Percentiles rank a stretch among this genome's conserved stretches.
Conservation (phyloP, 2,797 vertebrate species). For the Muscicapa striata region DNA sequence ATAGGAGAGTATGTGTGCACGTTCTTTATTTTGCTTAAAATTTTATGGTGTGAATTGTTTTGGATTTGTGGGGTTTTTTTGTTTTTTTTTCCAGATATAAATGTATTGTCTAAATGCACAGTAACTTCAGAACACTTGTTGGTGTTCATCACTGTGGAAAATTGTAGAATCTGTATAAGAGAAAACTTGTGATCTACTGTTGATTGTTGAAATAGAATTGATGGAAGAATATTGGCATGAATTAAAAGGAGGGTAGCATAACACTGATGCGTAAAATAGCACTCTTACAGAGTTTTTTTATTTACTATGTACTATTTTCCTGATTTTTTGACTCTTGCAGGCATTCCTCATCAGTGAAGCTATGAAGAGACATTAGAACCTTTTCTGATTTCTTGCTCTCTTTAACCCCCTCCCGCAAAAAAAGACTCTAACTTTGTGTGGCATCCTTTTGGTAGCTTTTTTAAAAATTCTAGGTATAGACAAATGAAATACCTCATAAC, state of each 20-base stretch:
- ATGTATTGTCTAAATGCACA: background rate
- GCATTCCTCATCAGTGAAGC: background rate
- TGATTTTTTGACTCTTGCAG: background rate
- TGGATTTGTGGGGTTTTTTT: background rate
- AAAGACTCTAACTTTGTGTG: too few relatives aligned
- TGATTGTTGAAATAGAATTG: background rate
- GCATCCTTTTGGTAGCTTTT: background rate
- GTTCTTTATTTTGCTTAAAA: background rate
- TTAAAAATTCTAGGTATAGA: too few relatives aligned
- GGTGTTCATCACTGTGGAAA: background rate
- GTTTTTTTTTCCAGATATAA: background rate
- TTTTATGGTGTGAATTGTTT: background rate
- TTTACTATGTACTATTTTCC: background rate
- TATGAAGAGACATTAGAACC: background rate
- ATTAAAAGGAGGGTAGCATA: background rate
- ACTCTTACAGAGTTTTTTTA: background rate
- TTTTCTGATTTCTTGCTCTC: background rate
- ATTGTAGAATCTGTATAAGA: background rate
- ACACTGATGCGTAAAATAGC: background rate
- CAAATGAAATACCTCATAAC: background rate
- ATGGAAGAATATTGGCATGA: background rate
- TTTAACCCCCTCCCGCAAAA: rapidly evolving
- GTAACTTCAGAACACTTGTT: background rate
- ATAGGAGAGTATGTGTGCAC: rapidly evolving
- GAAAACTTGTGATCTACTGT: background rate